Percentiles rank a stretch among this genome's conserved stretches.
Conservation (phyloP, 2,888 invertebrate genomes). For the Volucella inanis region DNA sequence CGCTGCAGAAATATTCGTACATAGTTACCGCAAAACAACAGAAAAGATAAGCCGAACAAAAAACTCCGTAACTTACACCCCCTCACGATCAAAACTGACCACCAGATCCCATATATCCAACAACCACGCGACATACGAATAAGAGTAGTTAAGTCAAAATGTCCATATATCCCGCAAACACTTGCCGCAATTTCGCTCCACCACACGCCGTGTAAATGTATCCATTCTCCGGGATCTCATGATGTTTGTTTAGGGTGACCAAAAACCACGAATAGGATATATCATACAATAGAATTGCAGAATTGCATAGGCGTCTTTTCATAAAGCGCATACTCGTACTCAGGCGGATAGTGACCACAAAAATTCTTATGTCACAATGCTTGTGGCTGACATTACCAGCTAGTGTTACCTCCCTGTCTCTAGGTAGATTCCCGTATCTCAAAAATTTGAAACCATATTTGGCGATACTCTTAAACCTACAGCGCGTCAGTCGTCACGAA, state of each 20-base stretch:
- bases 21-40: too few species aligned
- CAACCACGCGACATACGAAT: constrained; percentile 5
- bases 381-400: constrained; percentile 46
- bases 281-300: constrained; percentile 26
- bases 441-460: constrained; percentile 63
- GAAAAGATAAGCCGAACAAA: too few species aligned
- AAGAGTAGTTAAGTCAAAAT: constrained; percentile 30
- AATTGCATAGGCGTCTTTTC: constrained; percentile 43
- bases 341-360: constrained; percentile 50
- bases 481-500: constrained; percentile 28
- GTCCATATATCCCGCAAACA: constrained; percentile 62
- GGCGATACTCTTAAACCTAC: constrained; percentile 69
- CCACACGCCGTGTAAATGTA: constrained; percentile 24
- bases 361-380: constrained; percentile 61
- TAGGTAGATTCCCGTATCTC: constrained; percentile 34
- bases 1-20: too few species aligned
- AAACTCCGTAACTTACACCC: constrained; percentile 28
- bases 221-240: constrained; percentile 37
- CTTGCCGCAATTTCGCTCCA: constrained; percentile 55
- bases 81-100: constrained; percentile 31
- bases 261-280: constrained; percentile 69
- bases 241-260: constrained; percentile 20
- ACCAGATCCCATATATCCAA: constrained; percentile 28
- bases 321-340: not conserved
- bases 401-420: constrained; percentile 39